Conservation (phyloP, 2,113 vertebrate species). For the Monarcha castaneiventris region DNA sequence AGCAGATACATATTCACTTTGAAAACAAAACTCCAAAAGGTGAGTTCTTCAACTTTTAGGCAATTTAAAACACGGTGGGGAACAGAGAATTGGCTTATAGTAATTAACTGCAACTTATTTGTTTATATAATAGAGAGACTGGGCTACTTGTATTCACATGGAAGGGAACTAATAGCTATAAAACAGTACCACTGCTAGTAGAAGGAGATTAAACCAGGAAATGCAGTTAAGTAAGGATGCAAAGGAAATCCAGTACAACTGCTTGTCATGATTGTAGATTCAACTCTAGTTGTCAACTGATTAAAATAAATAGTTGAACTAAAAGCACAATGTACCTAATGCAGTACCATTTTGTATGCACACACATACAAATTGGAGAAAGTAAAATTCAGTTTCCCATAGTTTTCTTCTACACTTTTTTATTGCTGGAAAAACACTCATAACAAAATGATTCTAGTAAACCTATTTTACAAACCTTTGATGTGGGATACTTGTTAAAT, state of each 20-base stretch:
- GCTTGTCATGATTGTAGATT: background rate
- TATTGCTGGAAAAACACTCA: background rate
- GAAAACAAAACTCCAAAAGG: background rate
- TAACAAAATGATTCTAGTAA: background rate
- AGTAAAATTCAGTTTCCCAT: background rate
- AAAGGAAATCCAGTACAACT: background rate
- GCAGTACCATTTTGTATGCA: background rate
- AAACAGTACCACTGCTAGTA: background rate
- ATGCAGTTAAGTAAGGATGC: background rate
- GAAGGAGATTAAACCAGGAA: background rate
- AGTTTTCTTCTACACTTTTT: background rate
- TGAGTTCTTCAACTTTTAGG: background rate
- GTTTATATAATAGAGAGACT: background rate
- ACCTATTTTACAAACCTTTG: slow-evolving; percentile 82
- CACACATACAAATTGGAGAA: background rate
- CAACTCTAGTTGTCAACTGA: background rate
- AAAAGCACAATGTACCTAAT: background rate
- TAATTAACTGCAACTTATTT: background rate
- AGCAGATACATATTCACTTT: background rate
- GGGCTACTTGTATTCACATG: background rate
- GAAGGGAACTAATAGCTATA: background rate
- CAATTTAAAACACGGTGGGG: background rate
- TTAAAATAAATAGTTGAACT: background rate
- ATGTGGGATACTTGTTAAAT: slow-evolving; percentile 89
- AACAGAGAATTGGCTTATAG: background rate